A percentile compares a stretch with the other conserved stretches of the same genome.
phyloP scores from a whole-genome alignment of 2,888 invertebrate genomes.

The Chesias legatella region DNA sequence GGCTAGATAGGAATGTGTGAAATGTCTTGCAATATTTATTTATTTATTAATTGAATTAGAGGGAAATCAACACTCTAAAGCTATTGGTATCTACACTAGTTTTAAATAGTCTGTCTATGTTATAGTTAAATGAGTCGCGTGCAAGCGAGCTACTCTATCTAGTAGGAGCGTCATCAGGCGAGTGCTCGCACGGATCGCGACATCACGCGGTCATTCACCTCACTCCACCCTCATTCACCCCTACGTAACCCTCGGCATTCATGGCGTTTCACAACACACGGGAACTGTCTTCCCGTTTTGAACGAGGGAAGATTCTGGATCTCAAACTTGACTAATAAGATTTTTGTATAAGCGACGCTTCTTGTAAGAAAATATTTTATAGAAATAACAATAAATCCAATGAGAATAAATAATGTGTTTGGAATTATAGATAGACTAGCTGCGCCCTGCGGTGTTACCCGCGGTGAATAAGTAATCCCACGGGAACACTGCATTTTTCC shows the following conservation, averaged over 20 bases:
- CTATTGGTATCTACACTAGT: too few species aligned
- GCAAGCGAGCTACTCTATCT: constrained; percentile 15
- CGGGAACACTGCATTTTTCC: too few species aligned
- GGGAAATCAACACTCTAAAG: too few species aligned
- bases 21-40: too few species aligned
- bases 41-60: too few species aligned
- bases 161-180: constrained; percentile 11
- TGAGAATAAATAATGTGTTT: too few species aligned
- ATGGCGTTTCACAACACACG: constrained; percentile 27
- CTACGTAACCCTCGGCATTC: constrained; percentile 37
- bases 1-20: too few species aligned
- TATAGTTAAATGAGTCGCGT: constrained; percentile 14
- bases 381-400: constrained; percentile 14
- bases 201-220: constrained; percentile 54
- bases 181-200: constrained; percentile 34
- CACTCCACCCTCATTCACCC: constrained; percentile 40
- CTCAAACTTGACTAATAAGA: background rate
- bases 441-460: too few species aligned
- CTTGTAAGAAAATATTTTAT: too few species aligned
- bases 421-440: too few species aligned
- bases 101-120: background rate
- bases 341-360: too few species aligned
- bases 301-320: constrained; percentile 4
- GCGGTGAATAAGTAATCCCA: too few species aligned
- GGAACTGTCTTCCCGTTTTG: constrained; percentile 10